Base-by-base conservation (phyloP, 2,797 vertebrate species). In the Sebastes dallii region DNA sequence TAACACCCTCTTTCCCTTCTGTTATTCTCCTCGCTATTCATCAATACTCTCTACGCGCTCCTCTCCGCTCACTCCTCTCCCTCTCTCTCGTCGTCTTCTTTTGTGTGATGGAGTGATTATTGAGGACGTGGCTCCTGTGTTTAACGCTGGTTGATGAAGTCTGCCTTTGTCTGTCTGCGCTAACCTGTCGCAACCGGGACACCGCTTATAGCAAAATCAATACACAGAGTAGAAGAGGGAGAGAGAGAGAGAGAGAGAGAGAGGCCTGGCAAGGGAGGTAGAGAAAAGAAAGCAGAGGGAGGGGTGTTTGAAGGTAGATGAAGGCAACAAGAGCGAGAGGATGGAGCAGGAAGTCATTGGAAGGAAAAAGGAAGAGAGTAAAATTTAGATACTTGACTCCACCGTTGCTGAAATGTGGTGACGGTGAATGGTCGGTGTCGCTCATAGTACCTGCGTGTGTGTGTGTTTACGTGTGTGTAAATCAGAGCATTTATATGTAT, bases 131-230 rank as follows among this genome's bases (percentile, higher is more conserved):
- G 92, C 92, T 94, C 82, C 91, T 88, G 93, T 95, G 94, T 95
- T 95, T 95, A 95, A 94, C 93, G 94, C 91, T 76, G 90, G 89
- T 95, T 95, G 95, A 96, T 96, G 95, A 96, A 95, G 95, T 95
- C 93, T 91, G 91, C 93, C 93, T 95, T 95, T 95, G 95, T 95
- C 94, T 94, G 92, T 93, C 93, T 94, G 91, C 81, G 86, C 94
- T 95, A 95, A 93, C 95, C 95, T 95, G 94, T 96, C 94, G 94
- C 94, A 95, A 94, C 93, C 94, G 88, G 94, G 95, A 94, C 93
- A 89, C 92, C 87, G 92, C 94, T 96, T 96, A 96, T 96, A 95
- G 95, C 95, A 96, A 96, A 96, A 96, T 96, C 96, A 96, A 96
- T 96, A 95, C 90, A 87, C 86, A 89, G 83, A 91, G 90, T 83